Evolutionary conservation across 2,797 vertebrate genomes (phyloP), one percentile per base, ranked within the genome.

Genomic region (Garrulus glandarius): DNA sequence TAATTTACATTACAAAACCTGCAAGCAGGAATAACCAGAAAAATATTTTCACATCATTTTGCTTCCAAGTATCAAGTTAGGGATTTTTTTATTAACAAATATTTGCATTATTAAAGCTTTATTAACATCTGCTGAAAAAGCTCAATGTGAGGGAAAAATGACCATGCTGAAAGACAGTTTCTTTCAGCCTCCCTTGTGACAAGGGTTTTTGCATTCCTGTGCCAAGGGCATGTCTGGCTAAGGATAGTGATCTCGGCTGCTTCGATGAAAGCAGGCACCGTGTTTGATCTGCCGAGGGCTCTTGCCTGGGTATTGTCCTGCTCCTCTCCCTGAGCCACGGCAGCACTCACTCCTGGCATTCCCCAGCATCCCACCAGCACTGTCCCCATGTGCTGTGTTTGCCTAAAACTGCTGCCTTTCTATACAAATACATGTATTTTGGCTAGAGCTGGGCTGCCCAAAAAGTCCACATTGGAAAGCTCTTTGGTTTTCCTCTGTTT

Each of bases 41-140:
- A 49, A 71, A 57, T 86, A 88, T 59, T 90, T 93, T 65, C 57
- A 90, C 19, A 7, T 44, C 13, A 29, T 93, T 89, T 75, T 63
- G 47, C 19, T 81, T 71, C 69, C 72, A 92, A 86, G 24, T 50
- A 78, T 16, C 76, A 67, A 87, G 34, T 37, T 17, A 5, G 11
- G 7, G 22, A 9, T 26, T 70, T 86, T 5, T 20, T n/a, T 39
- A 32, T 56, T 65, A 93, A 53, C 65, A 88, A 93, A 70, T 84
- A 87, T 80, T 71, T 82, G 84, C 52, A 67, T 59, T 89, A 72
- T 81, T 71, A 68, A 50, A 94, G 44, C 39, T 68, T 96, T 94
- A 95, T 95, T 70, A 93, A 63, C n/a, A 85, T 75, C 67, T 80
- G 87, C 77, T 95, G 92, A 95, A 94, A 95, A 97, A 95, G 92